These are phyloP conservation scores for Caenorhabditis briggsae DNA, from an alignment of 1,140 invertebrate species.

Conservation along the genomic window DNA sequence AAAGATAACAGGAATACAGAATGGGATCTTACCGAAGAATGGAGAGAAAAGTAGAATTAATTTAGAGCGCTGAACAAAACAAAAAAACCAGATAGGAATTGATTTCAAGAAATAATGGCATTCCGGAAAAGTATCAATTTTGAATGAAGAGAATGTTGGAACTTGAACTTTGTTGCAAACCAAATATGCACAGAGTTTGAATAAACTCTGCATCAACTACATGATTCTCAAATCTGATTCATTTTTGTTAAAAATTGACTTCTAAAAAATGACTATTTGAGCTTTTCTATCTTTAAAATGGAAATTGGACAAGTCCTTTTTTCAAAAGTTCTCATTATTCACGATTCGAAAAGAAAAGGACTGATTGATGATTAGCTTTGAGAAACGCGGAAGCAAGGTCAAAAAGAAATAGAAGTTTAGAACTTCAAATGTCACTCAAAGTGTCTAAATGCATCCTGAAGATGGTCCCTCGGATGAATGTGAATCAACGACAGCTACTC, in stretches of 20 bases:
- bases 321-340: slow-evolving; percentile 7
- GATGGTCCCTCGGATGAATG: not conserved
- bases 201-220: too few relatives aligned
- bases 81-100: not conserved
- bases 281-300: not conserved
- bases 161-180: not conserved
- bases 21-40: not conserved
- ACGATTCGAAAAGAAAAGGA: not conserved
- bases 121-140: not conserved
- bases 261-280: too few relatives aligned
- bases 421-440: slow-evolving; percentile 47
- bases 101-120: not conserved
- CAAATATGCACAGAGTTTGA: too few relatives aligned
- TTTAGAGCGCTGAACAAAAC: not conserved
- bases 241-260: too few relatives aligned
- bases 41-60: not conserved
- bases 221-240: too few relatives aligned
- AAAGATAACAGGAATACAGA: not conserved
- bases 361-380: slow-evolving; percentile 29
- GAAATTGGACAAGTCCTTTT: not conserved
- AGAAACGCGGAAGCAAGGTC: slow-evolving; percentile 47
- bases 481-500: slow-evolving; percentile 45
- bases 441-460: slow-evolving; percentile 45
- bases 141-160: not conserved
- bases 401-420: slow-evolving; percentile 7